Base-by-base conservation (phyloP, 2,888 invertebrate species). In the Neoitamus cyanurus region DNA sequence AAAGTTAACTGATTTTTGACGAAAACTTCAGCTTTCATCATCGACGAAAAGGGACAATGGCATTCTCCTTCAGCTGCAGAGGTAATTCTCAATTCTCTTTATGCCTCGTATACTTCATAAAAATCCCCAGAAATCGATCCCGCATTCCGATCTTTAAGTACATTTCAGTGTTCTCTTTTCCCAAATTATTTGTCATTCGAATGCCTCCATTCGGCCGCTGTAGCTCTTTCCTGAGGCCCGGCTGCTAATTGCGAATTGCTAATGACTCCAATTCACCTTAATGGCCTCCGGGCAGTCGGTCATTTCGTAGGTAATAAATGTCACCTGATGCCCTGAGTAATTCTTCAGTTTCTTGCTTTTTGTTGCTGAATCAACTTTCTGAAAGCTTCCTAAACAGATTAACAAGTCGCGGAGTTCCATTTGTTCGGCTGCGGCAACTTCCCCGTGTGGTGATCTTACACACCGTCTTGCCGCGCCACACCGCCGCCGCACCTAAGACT, bases 181-280 rank as follows among this genome's bases (percentile, higher is more conserved):
- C n/a, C 13, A 78, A 82, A 82, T 82, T 82, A 82, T 82, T 82
- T 82, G 82, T 82, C 82, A 82, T 82, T 69, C 69, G 69, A 69
- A 36, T 82, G 69, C 82, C 69, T 11, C 69, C 37, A 58, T 25
- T 82, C 69, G 69, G 15, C 68, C 36, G 82, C 82, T 31, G 36
- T 69, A 82, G 69, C 82, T 82, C 31, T 82, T 82, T 82, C 82
- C 37, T 25, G 82, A 36, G 69, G 6, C 48, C 28, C 37, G 68
- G 30, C 82, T 68, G 69, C 82, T 82, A 82, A 82, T 82, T 82
- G 82, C 82, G 69, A 82, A 82, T 82, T 69, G 82, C 82, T 82
- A 82, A 82, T 82, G 82, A 82, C 82, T 82, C 30, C n/a, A 37
- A 31, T 69, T 82, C 82, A 15, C 68, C 82, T 69, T 82, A 82